Base-by-base conservation (phyloP, 2,113 vertebrate species). In the Axis porcinus region DNA sequence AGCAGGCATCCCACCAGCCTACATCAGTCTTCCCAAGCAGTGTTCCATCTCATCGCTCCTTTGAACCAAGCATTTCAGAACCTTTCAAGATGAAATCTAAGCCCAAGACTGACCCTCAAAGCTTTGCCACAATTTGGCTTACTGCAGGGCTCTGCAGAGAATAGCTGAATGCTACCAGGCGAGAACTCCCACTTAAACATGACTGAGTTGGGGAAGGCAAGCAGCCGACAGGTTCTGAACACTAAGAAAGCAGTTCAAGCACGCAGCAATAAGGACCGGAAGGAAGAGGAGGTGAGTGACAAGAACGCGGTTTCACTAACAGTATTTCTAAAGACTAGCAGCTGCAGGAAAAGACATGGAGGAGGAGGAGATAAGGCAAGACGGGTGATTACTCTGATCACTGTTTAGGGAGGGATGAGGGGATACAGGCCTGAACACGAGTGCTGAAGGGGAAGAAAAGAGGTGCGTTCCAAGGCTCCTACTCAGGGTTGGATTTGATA, bases 381-480 rank as follows among this genome's bases (percentile, higher is more conserved):
- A 78, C 36, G 13, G 45, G 4, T 0, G 2, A n/a, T 4, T 5
- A 0, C 11, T 19, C 2, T 16, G 9, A 47, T 33, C n/a, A 16
- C 45, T 3, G 76, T 40, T 8, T 21, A 28, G 83, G 57, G 79
- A 79, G 62, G 78, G 89, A 45, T 43, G 93, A 89, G 52, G 79
- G 33, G 58, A 36, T 0, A 13, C 6, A 17, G 58, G 45, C 83
- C 86, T 92, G 30, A n/a, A 15, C 78, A 0, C 0, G 36, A 40
- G 43, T 7, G 33, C 43, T 9, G 43, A 83, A 40, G 55, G 54
- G 67, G 36, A 90, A 30, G 64, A 74, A 25, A 55, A 17, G 45
- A 85, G 25, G 47, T 40, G 7, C 0, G 0, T 83, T 54, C 60
- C 7, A 15, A 89, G 84, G 86, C 16, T 36, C 57, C 25, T 45